Percentiles rank a stretch among this genome's conserved stretches.
phyloP scores from a whole-genome alignment of 2,797 vertebrate genomes.

The Chaetodon trifasciatus region DNA sequence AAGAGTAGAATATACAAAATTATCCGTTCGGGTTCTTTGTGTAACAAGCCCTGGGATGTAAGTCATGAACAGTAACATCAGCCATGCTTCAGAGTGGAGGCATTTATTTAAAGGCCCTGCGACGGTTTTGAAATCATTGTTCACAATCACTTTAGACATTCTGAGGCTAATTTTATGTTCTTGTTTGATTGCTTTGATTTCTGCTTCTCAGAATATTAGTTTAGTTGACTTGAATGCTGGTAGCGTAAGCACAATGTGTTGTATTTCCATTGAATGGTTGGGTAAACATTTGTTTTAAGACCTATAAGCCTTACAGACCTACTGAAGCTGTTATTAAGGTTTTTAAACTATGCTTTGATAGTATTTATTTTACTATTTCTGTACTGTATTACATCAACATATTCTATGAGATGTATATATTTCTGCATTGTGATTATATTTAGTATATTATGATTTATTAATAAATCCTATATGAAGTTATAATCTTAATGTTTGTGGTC shows the following conservation, averaged over 20 bases:
- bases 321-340: conserved; percentile 33
- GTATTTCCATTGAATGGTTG: conserved; percentile 38
- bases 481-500: conserved; percentile 21
- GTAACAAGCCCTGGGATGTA: background rate
- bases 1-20: conserved; percentile 1
- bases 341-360: conserved; percentile 63
- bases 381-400: conserved; percentile 55
- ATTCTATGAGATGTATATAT: conserved; percentile 62
- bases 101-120: conserved; percentile 26
- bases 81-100: background rate
- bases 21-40: background rate
- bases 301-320: conserved; percentile 61
- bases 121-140: conserved; percentile 7
- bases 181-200: conserved; percentile 48
- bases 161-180: conserved; percentile 15
- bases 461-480: conserved; percentile 68
- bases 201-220: conserved; percentile 30
- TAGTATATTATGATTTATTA: conserved; percentile 65
- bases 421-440: conserved; percentile 66
- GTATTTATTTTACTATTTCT: conserved; percentile 64
- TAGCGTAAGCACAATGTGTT: conserved; percentile 41
- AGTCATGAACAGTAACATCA: background rate
- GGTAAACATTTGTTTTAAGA: conserved; percentile 52
- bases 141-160: conserved; percentile 9
- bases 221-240: conserved; percentile 45